A percentile compares a stretch with the other conserved stretches of the same genome.
These are phyloP conservation scores for Heliconius himera DNA, from an alignment of 1,140 invertebrate genomes.

Conservation along the genomic window DNA sequence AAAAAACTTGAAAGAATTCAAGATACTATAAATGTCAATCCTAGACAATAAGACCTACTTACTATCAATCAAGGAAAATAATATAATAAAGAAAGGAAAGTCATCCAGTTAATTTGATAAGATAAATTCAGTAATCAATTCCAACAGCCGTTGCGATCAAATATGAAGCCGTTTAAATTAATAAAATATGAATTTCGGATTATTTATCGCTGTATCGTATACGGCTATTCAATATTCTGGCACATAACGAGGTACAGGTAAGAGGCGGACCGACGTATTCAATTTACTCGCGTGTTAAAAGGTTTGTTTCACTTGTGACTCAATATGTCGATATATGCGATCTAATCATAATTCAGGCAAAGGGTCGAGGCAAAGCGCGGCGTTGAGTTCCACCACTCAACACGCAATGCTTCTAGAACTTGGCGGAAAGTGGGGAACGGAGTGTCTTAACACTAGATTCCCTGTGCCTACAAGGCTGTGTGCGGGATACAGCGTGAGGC, in stretches of 20 bases:
- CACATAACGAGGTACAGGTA: constrained; percentile 69
- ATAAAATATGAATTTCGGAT: constrained; percentile 19
- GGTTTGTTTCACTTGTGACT: constrained; percentile 41
- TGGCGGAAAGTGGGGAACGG: too few species aligned
- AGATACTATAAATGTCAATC: too few species aligned
- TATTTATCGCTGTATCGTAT: constrained; percentile 36
- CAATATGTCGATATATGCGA: background rate
- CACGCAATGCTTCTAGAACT: too few species aligned
- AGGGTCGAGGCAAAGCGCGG: too few species aligned
- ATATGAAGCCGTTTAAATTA: background rate
- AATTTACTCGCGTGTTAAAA: constrained; percentile 53
- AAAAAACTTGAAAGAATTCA: too few species aligned
- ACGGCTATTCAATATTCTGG: constrained; percentile 64
- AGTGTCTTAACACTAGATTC: too few species aligned
- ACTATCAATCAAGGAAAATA: background rate
- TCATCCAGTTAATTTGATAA: background rate
- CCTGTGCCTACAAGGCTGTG: too few species aligned
- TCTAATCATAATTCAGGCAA: too few species aligned
- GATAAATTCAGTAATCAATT: background rate
- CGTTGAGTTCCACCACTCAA: too few species aligned
- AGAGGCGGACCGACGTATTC: constrained; percentile 65
- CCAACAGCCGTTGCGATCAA: background rate
- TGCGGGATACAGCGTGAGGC: too few species aligned
- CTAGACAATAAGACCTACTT: background rate
- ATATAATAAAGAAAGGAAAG: too few species aligned